A percentile compares a stretch with the other conserved stretches of the same genome.
phyloP scores from a whole-genome alignment of 1,140 invertebrate species.

The Saccostrea glomerata region DNA sequence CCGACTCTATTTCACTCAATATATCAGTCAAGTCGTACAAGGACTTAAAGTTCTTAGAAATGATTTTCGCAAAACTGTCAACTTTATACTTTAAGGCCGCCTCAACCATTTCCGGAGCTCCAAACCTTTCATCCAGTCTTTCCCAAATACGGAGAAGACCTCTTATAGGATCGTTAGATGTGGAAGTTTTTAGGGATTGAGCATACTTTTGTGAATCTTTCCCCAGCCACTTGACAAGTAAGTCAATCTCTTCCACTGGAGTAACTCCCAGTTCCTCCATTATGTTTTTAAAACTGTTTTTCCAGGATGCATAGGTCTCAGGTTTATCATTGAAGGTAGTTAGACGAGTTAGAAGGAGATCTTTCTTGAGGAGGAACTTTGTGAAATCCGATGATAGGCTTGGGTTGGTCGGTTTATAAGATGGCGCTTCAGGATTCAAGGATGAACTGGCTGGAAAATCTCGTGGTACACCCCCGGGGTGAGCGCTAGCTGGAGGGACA shows the following conservation, averaged over 20 bases:
- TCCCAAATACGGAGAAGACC: constrained; percentile 55
- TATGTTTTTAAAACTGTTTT: constrained; percentile 35
- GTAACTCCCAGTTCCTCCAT: neutral
- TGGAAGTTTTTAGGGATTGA: constrained; percentile 45
- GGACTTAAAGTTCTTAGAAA: neutral
- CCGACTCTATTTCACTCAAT: constrained; percentile 54
- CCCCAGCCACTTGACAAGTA: constrained; percentile 24
- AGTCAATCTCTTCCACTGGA: constrained; percentile 27
- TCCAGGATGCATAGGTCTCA: constrained; percentile 30
- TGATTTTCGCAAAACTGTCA: constrained; percentile 52
- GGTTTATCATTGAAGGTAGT: constrained; percentile 31
- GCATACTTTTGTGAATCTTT: constrained; percentile 44
- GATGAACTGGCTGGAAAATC: neutral
- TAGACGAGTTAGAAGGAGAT: constrained; percentile 4
- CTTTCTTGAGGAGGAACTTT: constrained; percentile 38
- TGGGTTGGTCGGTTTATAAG: neutral
- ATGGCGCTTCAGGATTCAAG: constrained; percentile 4
- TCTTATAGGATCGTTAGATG: constrained; percentile 28
- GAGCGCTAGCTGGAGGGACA: too few species aligned
- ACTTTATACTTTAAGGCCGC: constrained; percentile 49
- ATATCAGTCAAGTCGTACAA: constrained; percentile 48
- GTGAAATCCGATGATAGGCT: neutral
- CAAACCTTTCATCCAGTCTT: constrained; percentile 59
- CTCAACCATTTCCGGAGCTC: constrained; percentile 58
- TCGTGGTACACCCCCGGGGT: too few species aligned